These are phyloP conservation scores for Leptinotarsa defecta DNA, from an alignment of 1,140 invertebrate species.

Conservation along the genomic window DNA sequence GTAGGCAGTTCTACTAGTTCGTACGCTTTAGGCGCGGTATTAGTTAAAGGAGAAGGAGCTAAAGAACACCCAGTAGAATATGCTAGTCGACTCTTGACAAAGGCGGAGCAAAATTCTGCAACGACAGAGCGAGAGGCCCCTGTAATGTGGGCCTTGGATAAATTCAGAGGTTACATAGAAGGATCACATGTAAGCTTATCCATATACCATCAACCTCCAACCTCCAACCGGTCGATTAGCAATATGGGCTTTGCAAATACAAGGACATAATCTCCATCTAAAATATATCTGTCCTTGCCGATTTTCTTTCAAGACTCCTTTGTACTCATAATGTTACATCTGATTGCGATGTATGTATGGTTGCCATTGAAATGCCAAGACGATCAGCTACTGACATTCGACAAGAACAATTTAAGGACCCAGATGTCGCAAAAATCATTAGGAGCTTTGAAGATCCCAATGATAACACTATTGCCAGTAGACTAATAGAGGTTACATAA, in stretches of 20 bases:
- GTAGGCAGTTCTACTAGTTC: too few relatives aligned
- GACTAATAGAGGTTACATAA: constrained; percentile 40
- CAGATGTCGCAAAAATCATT: too few relatives aligned
- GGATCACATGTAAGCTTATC: background rate
- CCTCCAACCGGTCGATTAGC: background rate
- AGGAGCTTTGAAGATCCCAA: too few relatives aligned
- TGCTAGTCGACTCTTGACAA: too few relatives aligned
- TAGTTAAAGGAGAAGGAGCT: background rate
- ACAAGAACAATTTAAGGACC: too few relatives aligned
- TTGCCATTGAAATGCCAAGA: too few relatives aligned
- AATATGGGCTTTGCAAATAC: background rate
- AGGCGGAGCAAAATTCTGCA: too few relatives aligned
- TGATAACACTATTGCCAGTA: background rate
- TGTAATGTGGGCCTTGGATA: constrained; percentile 33
- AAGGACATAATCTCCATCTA: background rate
- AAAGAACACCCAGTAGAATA: constrained; percentile 2
- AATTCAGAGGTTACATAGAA: constrained; percentile 32
- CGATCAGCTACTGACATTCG: too few relatives aligned
- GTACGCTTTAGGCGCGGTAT: background rate
- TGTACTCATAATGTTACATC: constrained; percentile 34
- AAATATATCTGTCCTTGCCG: background rate
- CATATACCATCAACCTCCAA: background rate
- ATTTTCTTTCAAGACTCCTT: background rate
- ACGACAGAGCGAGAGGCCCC: too few relatives aligned
- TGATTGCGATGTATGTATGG: too few relatives aligned